Evolutionary conservation across 2,888 invertebrate species (phyloP), one percentile per base, ranked within the genome.

Genomic region (Cheilosia variabilis): DNA sequence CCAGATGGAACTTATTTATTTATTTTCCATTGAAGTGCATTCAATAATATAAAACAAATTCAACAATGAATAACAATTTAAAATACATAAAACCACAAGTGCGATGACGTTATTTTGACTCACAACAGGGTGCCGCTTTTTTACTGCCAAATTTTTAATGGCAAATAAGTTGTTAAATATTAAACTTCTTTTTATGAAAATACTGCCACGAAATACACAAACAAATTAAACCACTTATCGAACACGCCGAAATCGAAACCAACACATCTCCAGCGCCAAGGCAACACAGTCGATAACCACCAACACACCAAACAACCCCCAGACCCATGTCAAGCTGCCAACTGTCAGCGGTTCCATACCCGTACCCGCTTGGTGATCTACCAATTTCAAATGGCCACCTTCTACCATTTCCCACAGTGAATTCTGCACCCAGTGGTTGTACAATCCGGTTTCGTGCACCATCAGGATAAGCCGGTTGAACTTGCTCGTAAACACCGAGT

Each of bases 361-460:
- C n/a, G 6, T 27, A 5, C 0, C 4, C 34, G 2, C n/a, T 10
- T 9, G 17, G 17, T 17, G 7, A 6, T 43, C 31, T 2, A 34
- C 6, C 13, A 50, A 13, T 41, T 58, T 34, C 1, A 60, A 17
- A 2, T 37, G 5, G 1, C 27, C 52, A n/a, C 24, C 71, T 34
- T 71, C 71, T 1, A 71, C 22, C 24, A 60, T 1, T 13, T 71
- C 71, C 50, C 60, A 55, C 5, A 52, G 50, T 7, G 60, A 31
- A 5, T 27, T 37, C 52, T 50, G 19, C 7, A 37, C 13, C 71
- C 71, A 71, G 5, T 71, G 60, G 13, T 9, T 13, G 13, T 27
- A 27, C 10, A 71, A 31, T n/a, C 71, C 71, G 6, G 71, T 24
- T 19, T 71, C 43, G 4, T 60, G 71, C 2, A 19, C 17, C 13